phyloP scores from a whole-genome alignment of 2,888 invertebrate genomes.

The Eugnorisma glareosa region DNA sequence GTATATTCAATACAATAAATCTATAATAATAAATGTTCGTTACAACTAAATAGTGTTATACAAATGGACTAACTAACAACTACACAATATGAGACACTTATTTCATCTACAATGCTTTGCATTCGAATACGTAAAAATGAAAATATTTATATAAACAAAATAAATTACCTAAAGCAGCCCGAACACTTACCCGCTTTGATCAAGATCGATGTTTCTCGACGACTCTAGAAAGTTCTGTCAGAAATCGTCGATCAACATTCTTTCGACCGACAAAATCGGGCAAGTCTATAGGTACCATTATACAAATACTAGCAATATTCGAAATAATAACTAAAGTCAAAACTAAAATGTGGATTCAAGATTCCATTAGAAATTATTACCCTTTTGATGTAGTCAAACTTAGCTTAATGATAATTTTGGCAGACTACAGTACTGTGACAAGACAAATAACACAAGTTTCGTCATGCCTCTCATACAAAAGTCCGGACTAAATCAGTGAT shows the following conservation, averaged over 20 bases:
- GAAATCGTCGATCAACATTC: slow-evolving; percentile 13
- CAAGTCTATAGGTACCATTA: slow-evolving; percentile 16
- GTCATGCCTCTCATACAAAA: not conserved
- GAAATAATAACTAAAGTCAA: slow-evolving; percentile 36
- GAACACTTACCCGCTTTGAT: slow-evolving; percentile 35
- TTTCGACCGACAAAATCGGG: not conserved
- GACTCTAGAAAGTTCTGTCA: not conserved
- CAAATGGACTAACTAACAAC: slow-evolving; percentile 58
- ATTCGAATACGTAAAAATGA: slow-evolving; percentile 47
- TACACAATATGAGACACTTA: slow-evolving; percentile 60
- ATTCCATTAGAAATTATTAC: slow-evolving; percentile 18
- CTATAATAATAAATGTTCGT: slow-evolving; percentile 61
- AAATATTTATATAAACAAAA: slow-evolving; percentile 22
- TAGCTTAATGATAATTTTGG: slow-evolving; percentile 41
- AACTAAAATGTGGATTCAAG: slow-evolving; percentile 12
- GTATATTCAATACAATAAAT: slow-evolving; percentile 69
- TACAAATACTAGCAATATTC: slow-evolving; percentile 48
- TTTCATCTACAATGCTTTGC: slow-evolving; percentile 40
- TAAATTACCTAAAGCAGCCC: slow-evolving; percentile 21
- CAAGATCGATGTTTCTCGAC: slow-evolving; percentile 20
- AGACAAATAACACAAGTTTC: slow-evolving; percentile 26
- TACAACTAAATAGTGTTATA: slow-evolving; percentile 60
- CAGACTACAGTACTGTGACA: slow-evolving; percentile 38
- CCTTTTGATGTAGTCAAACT: slow-evolving; percentile 34
- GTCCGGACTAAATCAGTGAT: slow-evolving; percentile 19